Percentiles rank a stretch among this genome's conserved stretches.
Conservation (phyloP, 2,888 invertebrate genomes). For the Thymelicus sylvestris region DNA sequence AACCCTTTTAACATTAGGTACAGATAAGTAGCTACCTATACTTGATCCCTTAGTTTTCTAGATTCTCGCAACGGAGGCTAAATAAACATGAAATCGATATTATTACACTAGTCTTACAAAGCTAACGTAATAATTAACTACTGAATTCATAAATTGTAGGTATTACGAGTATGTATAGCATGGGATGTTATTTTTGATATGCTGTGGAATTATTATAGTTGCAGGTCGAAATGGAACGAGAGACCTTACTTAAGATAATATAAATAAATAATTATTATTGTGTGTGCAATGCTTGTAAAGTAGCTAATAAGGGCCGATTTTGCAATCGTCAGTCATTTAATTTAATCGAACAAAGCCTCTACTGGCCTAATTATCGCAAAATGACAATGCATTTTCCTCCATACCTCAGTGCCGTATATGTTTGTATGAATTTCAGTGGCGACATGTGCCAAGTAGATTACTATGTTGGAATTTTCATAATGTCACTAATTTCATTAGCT, state of each 20-base stretch:
- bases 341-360: no score
- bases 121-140: neutral
- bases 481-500: no score
- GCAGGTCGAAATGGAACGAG: constrained; percentile 11
- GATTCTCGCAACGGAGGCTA: constrained; percentile 3
- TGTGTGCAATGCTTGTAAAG: neutral
- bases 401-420: no score
- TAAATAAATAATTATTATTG: neutral
- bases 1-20: no score
- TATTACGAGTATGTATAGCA: neutral
- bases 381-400: no score
- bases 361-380: no score
- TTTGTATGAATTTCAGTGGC: no score
- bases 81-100: neutral
- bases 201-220: neutral
- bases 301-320: no score
- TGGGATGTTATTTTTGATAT: constrained; percentile 3
- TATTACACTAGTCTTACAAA: constrained; percentile 3
- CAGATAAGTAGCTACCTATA: no score
- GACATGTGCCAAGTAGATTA: no score
- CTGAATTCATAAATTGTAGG: neutral
- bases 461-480: no score
- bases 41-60: neutral
- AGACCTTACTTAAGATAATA: neutral
- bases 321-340: no score